phyloP scores from a whole-genome alignment of 2,797 vertebrate genomes.

The Sebastes vulpes region DNA sequence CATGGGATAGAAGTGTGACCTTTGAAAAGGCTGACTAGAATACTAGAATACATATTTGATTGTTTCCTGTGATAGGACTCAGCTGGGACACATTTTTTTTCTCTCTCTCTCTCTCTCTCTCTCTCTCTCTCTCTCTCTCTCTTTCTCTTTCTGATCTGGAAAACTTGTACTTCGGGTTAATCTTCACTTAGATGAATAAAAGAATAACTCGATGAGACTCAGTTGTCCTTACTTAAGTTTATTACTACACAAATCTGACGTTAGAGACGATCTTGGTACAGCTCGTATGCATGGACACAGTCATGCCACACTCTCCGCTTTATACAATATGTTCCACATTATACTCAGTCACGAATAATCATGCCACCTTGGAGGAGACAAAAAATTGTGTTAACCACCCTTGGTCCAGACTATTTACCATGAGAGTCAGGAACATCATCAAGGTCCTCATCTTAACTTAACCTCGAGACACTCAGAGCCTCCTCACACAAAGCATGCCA shows the following conservation, averaged over 20 bases:
- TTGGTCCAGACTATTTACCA: not conserved
- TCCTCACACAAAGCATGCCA: not conserved
- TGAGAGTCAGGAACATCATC: not conserved
- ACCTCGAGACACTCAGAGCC: not conserved
- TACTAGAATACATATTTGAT: conserved; percentile 73
- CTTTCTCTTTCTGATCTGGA: not conserved
- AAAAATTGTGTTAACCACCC: not conserved
- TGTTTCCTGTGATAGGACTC: conserved; percentile 73
- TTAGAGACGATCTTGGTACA: not conserved
- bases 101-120: conserved; percentile 1
- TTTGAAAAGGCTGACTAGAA: conserved; percentile 83
- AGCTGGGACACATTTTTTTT: conserved; percentile 43
- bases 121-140: conserved; percentile 1
- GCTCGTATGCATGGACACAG: not conserved
- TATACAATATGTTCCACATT: not conserved
- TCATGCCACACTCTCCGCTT: not conserved
- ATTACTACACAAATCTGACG: not conserved
- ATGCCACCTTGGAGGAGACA: not conserved
- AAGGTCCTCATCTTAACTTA: not conserved
- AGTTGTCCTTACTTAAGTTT: not conserved
- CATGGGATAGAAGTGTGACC: conserved; percentile 80
- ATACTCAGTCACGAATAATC: not conserved
- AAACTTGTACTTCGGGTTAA: not conserved
- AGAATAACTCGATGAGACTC: not conserved
- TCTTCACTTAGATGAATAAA: not conserved